Evolutionary conservation across 37 sponge, comb jelly and placozoan genomes (phyloP), one percentile per base, ranked within the genome.

Genomic region (Haliclona indistincta): DNA sequence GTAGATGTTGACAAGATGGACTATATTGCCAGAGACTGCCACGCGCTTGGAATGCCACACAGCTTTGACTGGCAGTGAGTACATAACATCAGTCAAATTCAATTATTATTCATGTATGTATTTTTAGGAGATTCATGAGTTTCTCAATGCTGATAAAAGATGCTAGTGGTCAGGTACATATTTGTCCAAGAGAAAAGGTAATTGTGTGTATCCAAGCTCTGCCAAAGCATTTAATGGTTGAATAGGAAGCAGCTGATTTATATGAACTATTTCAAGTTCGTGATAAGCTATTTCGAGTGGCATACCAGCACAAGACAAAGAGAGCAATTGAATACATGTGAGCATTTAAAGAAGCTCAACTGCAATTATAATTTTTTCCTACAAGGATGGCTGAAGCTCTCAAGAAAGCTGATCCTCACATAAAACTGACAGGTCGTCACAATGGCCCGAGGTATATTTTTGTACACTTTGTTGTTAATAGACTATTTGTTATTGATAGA

Each of bases 281-380:
- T 11, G 60, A 58, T n/a, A 8, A 6, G 6, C 25, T 58, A 26
- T 58, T 58, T 20, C 13, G 60, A 20, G n/a, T 6, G 11, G 60
- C 60, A n/a, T 58, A 58, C 25, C 60, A 58, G 28, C 60, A 58
- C 25, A 58, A 58, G n/a, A 58, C 60, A n/a, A 58, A 58, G n/a
- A 58, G 60, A 58, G 13, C 25, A 25, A 26, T 58, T 8, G 60
- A 58, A n/a, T 25, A 25, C 25, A 58, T 58, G 60, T 58, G 25
- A 58, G 13, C 11, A 8, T 58, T n/a, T 25, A 6, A 58, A 6
- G 15, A 17, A 47, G 15, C 15, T 17, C 15, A 47, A 17, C 10
- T 47, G 15, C 15, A 47, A 17, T 10, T 47, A 47, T 47, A 58
- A 58, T 58, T n/a, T 58, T 58, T 25, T n/a, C 7, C 6, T 25